phyloP scores from a whole-genome alignment of 2,113 vertebrate species.

The Varanus salvator region DNA sequence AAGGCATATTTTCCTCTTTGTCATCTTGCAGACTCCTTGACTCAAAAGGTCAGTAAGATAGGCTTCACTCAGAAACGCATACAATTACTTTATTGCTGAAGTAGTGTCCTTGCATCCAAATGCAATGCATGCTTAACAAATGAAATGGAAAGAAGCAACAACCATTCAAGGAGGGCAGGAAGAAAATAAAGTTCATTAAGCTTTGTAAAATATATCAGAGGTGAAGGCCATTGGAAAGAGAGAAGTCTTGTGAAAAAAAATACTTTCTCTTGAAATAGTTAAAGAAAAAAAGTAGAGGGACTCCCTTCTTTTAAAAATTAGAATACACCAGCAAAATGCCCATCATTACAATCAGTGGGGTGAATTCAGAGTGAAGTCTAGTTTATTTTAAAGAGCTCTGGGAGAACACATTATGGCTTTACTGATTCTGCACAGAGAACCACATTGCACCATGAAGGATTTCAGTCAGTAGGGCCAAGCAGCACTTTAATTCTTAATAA shows the following conservation, averaged over 20 bases:
- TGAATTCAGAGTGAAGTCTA: background rate
- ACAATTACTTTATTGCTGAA: background rate
- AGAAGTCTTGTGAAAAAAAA: constrained; percentile 43
- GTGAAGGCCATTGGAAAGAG: constrained; percentile 40
- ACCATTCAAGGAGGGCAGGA: constrained; percentile 21
- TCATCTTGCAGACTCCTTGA: background rate
- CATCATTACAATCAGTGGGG: background rate
- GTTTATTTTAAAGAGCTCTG: background rate
- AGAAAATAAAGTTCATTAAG: constrained; percentile 40
- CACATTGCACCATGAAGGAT: background rate
- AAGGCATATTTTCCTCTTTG: constrained; percentile 14
- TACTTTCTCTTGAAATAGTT: constrained; percentile 5
- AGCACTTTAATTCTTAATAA: no score
- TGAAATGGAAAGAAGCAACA: background rate
- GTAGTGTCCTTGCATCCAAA: background rate
- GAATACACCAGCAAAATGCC: background rate
- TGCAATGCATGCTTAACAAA: background rate
- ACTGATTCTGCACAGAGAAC: background rate
- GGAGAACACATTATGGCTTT: no score
- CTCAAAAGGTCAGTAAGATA: background rate
- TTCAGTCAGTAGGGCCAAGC: no score
- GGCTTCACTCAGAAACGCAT: constrained; percentile 1
- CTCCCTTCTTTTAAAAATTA: background rate
- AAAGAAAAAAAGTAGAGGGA: background rate
- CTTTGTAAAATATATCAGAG: constrained; percentile 1